Base-by-base conservation (phyloP, 2,113 vertebrate species). In the Myocastor coypus region DNA sequence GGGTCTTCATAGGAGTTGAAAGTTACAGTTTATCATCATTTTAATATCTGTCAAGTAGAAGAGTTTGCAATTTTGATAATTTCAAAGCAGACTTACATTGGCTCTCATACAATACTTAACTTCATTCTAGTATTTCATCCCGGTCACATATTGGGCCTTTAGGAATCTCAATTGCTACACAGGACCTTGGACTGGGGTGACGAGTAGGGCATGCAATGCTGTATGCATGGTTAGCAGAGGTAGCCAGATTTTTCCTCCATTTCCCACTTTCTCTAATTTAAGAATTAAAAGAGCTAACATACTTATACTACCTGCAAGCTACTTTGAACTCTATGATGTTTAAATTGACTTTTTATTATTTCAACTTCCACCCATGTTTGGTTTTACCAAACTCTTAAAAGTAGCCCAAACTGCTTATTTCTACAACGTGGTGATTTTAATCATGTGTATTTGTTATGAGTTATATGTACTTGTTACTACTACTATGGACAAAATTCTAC, bases 301-400 rank as follows among this genome's bases (percentile, higher is more conserved):
- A 91, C 89, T 32, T 81, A 50, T 92, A 71, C 89, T 22, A 83
- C n/a, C 17, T 64, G n/a, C 28, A 30, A 83, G 64, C 85, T 42
- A 86, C 0, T 52, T 68, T 87, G 66, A 96, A 89, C 50, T 24
- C 73, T 22, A 42, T 91, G 59, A 92, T 1, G 0, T 71, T 87
- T 92, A 83, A 85, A 78, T n/a, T 94, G 42, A 95, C 46, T 92
- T 93, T n/a, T 83, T 87, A 73, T 94, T 96, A 90, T 92, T 84
- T 90, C 89, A 90, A 57, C 94, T 96, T 94, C 24, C 19, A 73
- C 91, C 20, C 50, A 78, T 28, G 42, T 91, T 94, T 40, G 50
- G 57, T 71, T 82, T 95, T 75, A 92, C 26, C 6, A 32, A 63
- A 69, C 24, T 93, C 86, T 92, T 69, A 89, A 93, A 89, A 93